These are phyloP conservation scores for Microctenopoma steveboyesi DNA, from an alignment of 2,797 vertebrate genomes.

Conservation along the genomic window DNA sequence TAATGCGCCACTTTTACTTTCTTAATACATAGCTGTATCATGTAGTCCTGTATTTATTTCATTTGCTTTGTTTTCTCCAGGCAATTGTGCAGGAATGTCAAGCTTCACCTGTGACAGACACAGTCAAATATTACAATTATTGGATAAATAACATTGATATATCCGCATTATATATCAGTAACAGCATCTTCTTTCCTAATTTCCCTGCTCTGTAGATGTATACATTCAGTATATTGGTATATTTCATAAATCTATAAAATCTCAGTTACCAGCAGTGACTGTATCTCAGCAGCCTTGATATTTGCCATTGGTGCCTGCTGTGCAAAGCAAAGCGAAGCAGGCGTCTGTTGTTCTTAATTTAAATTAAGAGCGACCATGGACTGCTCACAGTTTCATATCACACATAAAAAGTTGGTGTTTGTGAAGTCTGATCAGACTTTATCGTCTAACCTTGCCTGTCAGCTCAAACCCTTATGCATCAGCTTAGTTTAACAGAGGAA, in stretches of 20 bases:
- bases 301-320: not conserved
- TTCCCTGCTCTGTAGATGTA: not conserved
- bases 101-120: too few relatives aligned
- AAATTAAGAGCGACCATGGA: not conserved
- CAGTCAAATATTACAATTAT: too few relatives aligned
- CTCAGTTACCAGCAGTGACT: slow-evolving; percentile 2
- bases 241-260: not conserved
- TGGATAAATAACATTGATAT: too few relatives aligned
- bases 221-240: not conserved
- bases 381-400: slow-evolving; percentile 43
- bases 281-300: not conserved
- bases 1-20: not conserved
- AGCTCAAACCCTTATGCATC: slow-evolving; percentile 34
- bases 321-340: too few relatives aligned
- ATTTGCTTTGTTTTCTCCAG: too few relatives aligned
- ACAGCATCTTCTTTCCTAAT: not conserved
- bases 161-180: not conserved
- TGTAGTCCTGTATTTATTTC: too few relatives aligned
- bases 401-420: not conserved
- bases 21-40: too few relatives aligned
- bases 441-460: slow-evolving; percentile 17
- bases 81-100: too few relatives aligned
- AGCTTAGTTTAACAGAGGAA: slow-evolving; percentile 48
- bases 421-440: slow-evolving; percentile 16
- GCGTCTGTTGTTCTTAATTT: not conserved